Evolutionary conservation across 2,888 invertebrate species (phyloP), one percentile per base, ranked within the genome.

Genomic region (Bimastos eiseni): DNA sequence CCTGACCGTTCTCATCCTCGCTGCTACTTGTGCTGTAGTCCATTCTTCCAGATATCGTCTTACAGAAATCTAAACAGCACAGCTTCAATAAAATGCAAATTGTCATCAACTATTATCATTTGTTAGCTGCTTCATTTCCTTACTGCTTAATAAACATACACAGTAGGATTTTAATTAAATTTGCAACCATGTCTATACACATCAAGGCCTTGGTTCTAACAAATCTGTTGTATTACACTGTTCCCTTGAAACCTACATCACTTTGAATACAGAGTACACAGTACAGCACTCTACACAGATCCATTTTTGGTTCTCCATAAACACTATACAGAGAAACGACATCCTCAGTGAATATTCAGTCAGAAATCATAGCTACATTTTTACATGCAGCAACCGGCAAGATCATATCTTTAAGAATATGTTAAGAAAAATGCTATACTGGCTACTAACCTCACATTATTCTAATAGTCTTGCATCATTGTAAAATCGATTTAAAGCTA

Each of bases 31-130:
- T 30, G 24, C 30, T 36, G 86, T 86, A 86, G 86, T 86, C 37
- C 86, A 86, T 93, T 97, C 36, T 97, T 94, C 97, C 97, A 6
- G 98, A 97, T 34, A 98, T 96, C 93, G 97, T 97, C 94, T 97
- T 97, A 95, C 98, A 98, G 95, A 98, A 98, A 94, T 98, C 98
- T 95, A 44, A 37, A 89, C 19, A 36, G 8, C 88, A 88, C 38
- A 38, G 17, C 30, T 38, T 37, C 38, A 88, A 33, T 24, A 33
- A 37, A 88, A 88, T 88, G 4, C 37, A 34, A 70, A n/a, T 70
- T 30, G 30, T 70, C n/a, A 70, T 70, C 30, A 70, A 70, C 30
- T 70, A n/a, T 70, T n/a, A n/a, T n/a, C 70, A 70, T 70, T 70
- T 49, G 24, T 49, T 49, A 24, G 49, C 49, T 49, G 49, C 24